These are phyloP conservation scores for Macrostomum cliftonense DNA, from an alignment of 2,888 invertebrate species.

Conservation along the genomic window DNA sequence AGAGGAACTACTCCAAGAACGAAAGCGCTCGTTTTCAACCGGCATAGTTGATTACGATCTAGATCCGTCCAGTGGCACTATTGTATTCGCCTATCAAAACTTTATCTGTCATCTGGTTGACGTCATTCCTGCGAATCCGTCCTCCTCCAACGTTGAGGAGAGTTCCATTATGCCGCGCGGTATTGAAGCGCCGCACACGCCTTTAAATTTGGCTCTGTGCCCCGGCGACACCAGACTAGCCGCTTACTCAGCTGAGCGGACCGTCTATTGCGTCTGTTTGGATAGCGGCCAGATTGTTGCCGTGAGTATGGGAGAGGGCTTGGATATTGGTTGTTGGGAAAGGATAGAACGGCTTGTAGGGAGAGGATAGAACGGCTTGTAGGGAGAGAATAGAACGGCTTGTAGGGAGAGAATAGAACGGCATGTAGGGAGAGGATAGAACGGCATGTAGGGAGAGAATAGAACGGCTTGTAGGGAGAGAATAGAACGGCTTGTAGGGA, in stretches of 20 bases:
- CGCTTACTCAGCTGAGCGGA: background rate
- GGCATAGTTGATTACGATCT: constrained; percentile 78
- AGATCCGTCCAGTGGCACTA: constrained; percentile 57
- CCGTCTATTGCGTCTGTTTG: background rate
- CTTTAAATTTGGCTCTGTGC: background rate
- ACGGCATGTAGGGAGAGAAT: too few relatives aligned
- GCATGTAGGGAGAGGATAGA: too few relatives aligned
- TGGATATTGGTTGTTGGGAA: constrained; percentile 54
- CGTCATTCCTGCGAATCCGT: too few relatives aligned
- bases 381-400: too few relatives aligned
- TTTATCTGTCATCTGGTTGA: constrained; percentile 33
- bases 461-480: too few relatives aligned
- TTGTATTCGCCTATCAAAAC: constrained; percentile 53
- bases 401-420: too few relatives aligned
- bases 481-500: too few relatives aligned
- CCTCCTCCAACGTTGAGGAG: background rate
- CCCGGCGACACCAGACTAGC: background rate
- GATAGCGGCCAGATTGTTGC: background rate
- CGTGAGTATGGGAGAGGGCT: constrained; percentile 24
- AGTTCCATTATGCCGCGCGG: background rate
- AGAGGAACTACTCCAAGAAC: constrained; percentile 70
- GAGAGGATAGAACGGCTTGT: too few relatives aligned
- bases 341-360: too few relatives aligned
- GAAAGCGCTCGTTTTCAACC: constrained; percentile 73
- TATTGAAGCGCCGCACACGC: background rate